Evolutionary conservation across 2,888 invertebrate species (phyloP).

Genomic region (Cheilosia pagana): DNA sequence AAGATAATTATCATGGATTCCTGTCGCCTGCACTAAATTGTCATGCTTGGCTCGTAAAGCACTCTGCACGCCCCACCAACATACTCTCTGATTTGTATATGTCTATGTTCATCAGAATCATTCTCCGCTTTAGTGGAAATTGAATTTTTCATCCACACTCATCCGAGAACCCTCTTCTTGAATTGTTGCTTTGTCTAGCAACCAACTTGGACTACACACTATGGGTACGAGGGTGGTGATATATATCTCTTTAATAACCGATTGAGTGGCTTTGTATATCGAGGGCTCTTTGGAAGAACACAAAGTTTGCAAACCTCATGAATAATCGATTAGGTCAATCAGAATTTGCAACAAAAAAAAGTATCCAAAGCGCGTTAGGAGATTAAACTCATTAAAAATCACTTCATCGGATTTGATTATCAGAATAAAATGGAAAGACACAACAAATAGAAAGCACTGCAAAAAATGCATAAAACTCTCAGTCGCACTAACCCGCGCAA

Average conservation of each 20-base stretch:
- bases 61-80: neutral
- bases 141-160: too few relatives aligned
- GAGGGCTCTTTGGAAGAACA: neutral
- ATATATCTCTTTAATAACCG: conserved; percentile 4
- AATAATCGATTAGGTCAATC: conserved; percentile 25
- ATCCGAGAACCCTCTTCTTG: neutral
- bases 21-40: conserved; percentile 33
- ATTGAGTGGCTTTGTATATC: conserved; percentile 5
- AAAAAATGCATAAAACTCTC: neutral
- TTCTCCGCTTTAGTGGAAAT: neutral
- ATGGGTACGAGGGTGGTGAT: neutral
- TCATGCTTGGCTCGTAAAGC: neutral
- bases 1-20: conserved; percentile 12
- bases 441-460: neutral
- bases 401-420: neutral
- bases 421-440: too few relatives aligned
- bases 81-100: conserved; percentile 2
- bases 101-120: neutral
- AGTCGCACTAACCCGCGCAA: neutral
- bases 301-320: conserved; percentile 7
- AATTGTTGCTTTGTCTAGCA: conserved; percentile 5
- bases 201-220: neutral
- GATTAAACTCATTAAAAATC: neutral
- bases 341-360: neutral
- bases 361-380: neutral